These are phyloP conservation scores for Aphaenogaster floridana DNA, from an alignment of 1,140 invertebrate species.

Conservation along the genomic window DNA sequence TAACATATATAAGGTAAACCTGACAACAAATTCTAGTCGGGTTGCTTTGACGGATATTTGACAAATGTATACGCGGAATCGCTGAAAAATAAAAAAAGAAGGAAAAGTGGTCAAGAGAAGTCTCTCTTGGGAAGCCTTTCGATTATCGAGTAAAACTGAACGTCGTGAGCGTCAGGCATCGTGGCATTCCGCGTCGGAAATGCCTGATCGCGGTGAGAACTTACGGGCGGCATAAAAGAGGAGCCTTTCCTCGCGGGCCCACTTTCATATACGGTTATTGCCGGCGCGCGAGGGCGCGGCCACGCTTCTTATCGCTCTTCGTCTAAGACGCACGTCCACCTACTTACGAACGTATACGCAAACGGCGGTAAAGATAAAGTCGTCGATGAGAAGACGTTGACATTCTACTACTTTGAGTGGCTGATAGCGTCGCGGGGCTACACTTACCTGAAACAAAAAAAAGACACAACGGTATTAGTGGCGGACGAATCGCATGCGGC, in stretches of 20 bases:
- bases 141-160: slow-evolving; percentile 21
- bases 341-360: slow-evolving; percentile 66
- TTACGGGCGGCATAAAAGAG: slow-evolving; percentile 70
- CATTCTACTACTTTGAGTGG: slow-evolving; percentile 60
- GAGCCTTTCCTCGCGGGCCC: slow-evolving; percentile 57
- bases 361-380: slow-evolving; percentile 64
- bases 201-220: slow-evolving; percentile 31
- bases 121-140: not conserved
- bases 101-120: not conserved
- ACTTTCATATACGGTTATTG: slow-evolving; percentile 65
- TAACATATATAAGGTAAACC: too few relatives aligned
- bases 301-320: slow-evolving; percentile 27
- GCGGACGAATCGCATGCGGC: slow-evolving; percentile 18
- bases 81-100: not conserved
- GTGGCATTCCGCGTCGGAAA: slow-evolving; percentile 47
- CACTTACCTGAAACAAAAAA: slow-evolving; percentile 82
- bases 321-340: slow-evolving; percentile 64
- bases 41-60: not conserved
- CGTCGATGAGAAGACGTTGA: slow-evolving; percentile 56
- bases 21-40: too few relatives aligned
- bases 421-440: slow-evolving; percentile 55
- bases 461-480: slow-evolving; percentile 72
- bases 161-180: not conserved
- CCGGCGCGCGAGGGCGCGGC: slow-evolving; percentile 45
- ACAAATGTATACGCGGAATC: not conserved